These are phyloP conservation scores for Pyrgus malvae DNA, from an alignment of 2,888 invertebrate species.

Conservation along the genomic window DNA sequence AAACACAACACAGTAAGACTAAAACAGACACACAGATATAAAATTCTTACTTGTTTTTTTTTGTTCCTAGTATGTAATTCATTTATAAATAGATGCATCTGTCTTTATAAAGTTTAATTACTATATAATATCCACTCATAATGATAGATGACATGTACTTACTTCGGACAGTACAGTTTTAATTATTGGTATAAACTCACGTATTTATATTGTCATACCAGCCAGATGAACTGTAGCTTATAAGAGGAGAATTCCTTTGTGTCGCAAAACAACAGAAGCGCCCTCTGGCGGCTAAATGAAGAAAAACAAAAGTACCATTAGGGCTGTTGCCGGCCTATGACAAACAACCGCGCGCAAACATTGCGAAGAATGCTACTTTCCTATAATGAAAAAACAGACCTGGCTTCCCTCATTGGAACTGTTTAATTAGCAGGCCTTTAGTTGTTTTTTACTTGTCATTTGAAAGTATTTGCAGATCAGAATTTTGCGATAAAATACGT, in stretches of 20 bases:
- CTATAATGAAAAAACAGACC: conserved; percentile 26
- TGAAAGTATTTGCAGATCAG: too few relatives aligned
- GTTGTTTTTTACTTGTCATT: conserved; percentile 9
- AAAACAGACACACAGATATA: too few relatives aligned
- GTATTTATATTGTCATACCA: conserved; percentile 27
- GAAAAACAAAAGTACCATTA: conserved; percentile 70
- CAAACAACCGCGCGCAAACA: conserved; percentile 43
- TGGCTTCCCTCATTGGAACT: conserved; percentile 44
- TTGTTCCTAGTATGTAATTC: too few relatives aligned
- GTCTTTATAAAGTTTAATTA: too few relatives aligned
- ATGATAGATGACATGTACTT: too few relatives aligned
- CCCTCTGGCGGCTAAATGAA: conserved; percentile 56
- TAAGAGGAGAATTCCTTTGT: conserved; percentile 52
- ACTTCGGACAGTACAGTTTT: too few relatives aligned
- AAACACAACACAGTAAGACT: too few relatives aligned
- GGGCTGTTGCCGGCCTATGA: conserved; percentile 51
- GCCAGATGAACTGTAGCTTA: conserved; percentile 37
- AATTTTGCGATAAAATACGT: too few relatives aligned
- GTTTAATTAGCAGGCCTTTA: conserved; percentile 40
- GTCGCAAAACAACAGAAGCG: conserved; percentile 43
- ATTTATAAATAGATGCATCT: too few relatives aligned
- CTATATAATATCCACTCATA: too few relatives aligned
- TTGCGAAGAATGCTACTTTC: conserved; percentile 19
- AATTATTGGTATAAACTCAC: too few relatives aligned
- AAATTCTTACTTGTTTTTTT: too few relatives aligned